Percentiles rank a stretch among this genome's conserved stretches.
phyloP scores from a whole-genome alignment of 2,888 invertebrate species.

The Bimastos eiseni region DNA sequence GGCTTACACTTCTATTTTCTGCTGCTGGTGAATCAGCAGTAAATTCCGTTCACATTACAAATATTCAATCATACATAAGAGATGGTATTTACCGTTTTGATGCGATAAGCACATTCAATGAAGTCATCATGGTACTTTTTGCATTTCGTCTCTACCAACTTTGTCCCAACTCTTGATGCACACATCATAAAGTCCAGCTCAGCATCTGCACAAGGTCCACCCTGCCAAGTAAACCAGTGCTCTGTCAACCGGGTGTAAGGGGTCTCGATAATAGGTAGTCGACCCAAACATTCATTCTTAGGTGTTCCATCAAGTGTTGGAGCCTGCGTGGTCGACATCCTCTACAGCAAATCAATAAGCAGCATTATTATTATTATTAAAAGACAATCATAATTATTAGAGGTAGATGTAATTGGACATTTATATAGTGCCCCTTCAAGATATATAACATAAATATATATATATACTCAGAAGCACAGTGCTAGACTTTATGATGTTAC shows the following conservation, averaged over 20 bases:
- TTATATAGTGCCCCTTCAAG: too few relatives aligned
- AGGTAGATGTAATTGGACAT: too few relatives aligned
- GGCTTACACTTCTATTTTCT: too few relatives aligned
- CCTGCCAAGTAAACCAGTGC: constrained; percentile 45
- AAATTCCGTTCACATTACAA: background rate
- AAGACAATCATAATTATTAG: background rate
- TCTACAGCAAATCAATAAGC: background rate
- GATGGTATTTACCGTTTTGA: constrained; percentile 44
- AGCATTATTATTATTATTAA: background rate
- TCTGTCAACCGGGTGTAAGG: constrained; percentile 45
- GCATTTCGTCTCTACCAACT: constrained; percentile 42
- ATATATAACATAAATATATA: too few relatives aligned
- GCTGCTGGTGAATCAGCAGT: too few relatives aligned
- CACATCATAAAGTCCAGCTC: constrained; percentile 49
- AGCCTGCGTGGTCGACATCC: constrained; percentile 30
- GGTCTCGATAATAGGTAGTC: constrained; percentile 46
- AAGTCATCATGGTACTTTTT: constrained; percentile 46
- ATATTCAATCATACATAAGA: background rate
- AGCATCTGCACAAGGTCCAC: constrained; percentile 45
- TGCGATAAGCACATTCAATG: constrained; percentile 44
- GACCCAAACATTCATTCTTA: background rate
- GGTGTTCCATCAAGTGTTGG: constrained; percentile 29
- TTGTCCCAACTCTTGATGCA: constrained; percentile 46
- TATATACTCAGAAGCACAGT: too few relatives aligned
- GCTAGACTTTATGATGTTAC: too few relatives aligned